Conservation (phyloP, 1,140 invertebrate species). For the Sycophila sp. region DNA sequence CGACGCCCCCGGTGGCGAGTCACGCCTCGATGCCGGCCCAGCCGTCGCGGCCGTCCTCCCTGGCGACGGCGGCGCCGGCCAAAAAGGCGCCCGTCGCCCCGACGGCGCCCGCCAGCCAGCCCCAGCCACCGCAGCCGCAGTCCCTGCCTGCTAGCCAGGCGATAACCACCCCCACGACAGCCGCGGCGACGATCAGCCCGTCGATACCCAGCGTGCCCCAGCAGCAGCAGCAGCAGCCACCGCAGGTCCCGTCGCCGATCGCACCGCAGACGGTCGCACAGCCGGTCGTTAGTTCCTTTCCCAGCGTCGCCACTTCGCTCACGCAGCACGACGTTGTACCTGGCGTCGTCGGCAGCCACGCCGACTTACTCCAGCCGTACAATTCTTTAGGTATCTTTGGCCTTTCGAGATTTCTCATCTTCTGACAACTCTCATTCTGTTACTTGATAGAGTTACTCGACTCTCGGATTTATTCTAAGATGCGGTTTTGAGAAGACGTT, state of each 20-base stretch:
- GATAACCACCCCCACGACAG: slow-evolving; percentile 37
- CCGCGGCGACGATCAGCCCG: slow-evolving; percentile 59
- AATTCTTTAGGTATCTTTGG: slow-evolving; percentile 57
- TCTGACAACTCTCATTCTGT: no score
- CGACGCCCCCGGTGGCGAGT: slow-evolving; percentile 58
- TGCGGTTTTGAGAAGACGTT: no score
- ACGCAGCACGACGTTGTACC: slow-evolving; percentile 39
- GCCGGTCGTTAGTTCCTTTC: slow-evolving; percentile 56
- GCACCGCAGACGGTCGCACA: slow-evolving; percentile 51
- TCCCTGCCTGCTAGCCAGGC: slow-evolving; percentile 4
- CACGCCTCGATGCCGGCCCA: slow-evolving; percentile 65
- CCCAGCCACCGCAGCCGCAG: slow-evolving; percentile 24
- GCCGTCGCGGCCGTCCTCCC: slow-evolving; percentile 60
- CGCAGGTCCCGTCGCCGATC: slow-evolving; percentile 55
- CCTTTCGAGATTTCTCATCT: no score
- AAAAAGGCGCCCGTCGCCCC: slow-evolving; percentile 59
- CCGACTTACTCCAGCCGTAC: slow-evolving; percentile 61
- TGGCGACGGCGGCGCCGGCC: slow-evolving; percentile 60
- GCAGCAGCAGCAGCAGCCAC: slow-evolving; percentile 50
- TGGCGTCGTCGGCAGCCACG: slow-evolving; percentile 48
- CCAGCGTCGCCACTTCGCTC: slow-evolving; percentile 48
- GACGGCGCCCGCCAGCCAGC: slow-evolving; percentile 49
- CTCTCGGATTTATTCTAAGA: no score
- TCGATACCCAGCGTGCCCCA: slow-evolving; percentile 45
- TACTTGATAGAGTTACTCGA: no score